A percentile compares a stretch with the other conserved stretches of the same genome.
These are phyloP conservation scores for Semaprochilodus insignis DNA, from an alignment of 2,797 vertebrate genomes.

Conservation along the genomic window DNA sequence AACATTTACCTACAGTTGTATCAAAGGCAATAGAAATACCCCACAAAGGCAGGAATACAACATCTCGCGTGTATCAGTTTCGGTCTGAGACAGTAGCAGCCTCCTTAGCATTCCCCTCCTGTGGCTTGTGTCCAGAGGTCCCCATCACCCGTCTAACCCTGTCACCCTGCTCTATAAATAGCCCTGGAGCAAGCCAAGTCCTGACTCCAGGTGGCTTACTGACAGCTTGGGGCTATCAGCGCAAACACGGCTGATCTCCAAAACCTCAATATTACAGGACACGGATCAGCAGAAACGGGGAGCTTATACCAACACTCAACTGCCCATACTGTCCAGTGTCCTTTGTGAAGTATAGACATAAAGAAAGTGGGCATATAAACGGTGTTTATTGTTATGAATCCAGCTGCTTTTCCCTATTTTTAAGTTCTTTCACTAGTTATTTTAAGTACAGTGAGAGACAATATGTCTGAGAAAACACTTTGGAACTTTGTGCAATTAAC, in stretches of 20 bases:
- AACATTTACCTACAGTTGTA: too few species aligned
- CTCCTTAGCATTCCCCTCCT: conserved; percentile 36
- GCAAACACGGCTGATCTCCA: conserved; percentile 23
- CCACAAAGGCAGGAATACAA: not conserved
- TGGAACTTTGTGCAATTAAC: too few species aligned
- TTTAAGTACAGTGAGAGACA: too few species aligned
- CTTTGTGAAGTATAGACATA: not conserved
- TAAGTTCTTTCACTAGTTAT: too few species aligned
- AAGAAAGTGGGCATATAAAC: not conserved
- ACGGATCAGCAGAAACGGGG: conserved; percentile 2
- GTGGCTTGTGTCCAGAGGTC: conserved; percentile 25
- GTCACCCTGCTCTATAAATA: conserved; percentile 54
- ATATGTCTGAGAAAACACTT: too few species aligned
- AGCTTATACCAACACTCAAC: not conserved
- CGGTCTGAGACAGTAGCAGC: not conserved
- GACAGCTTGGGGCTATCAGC: conserved; percentile 13
- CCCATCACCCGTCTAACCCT: conserved; percentile 37
- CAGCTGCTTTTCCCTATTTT: not conserved
- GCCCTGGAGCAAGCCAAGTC: conserved; percentile 31
- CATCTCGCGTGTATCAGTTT: not conserved
- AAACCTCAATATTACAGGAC: conserved; percentile 1
- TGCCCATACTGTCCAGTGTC: not conserved
- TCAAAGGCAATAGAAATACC: not conserved
- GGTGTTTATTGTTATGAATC: not conserved
- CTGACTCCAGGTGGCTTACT: conserved; percentile 39